Evolutionary conservation across 1,140 invertebrate species (phyloP).

Genomic region (Phortica variegata): DNA sequence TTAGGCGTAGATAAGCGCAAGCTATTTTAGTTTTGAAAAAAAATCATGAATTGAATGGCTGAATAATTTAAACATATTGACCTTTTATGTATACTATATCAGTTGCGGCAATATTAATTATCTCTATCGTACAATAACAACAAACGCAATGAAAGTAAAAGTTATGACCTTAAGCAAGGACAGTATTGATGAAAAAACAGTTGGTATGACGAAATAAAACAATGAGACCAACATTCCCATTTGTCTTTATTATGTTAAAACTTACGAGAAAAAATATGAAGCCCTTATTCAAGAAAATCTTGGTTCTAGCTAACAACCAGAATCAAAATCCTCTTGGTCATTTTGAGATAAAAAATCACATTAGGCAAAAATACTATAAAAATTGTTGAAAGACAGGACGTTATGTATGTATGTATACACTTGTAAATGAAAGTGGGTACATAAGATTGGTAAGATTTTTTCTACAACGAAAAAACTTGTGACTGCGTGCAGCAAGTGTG

Average conservation of each 20-base stretch:
- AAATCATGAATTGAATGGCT: slow-evolving; percentile 11
- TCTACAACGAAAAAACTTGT: too few relatives aligned
- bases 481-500: too few relatives aligned
- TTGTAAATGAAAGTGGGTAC: too few relatives aligned
- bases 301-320: neutral
- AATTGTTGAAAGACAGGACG: too few relatives aligned
- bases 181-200: slow-evolving; percentile 10
- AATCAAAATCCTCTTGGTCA: slow-evolving; percentile 5
- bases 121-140: slow-evolving; percentile 1
- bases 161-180: slow-evolving; percentile 47
- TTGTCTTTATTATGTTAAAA: neutral
- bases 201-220: neutral
- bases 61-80: slow-evolving; percentile 28
- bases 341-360: neutral
- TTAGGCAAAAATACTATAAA: too few relatives aligned
- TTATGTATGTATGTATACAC: too few relatives aligned
- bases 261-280: neutral
- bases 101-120: too few relatives aligned
- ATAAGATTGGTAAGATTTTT: too few relatives aligned
- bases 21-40: slow-evolving; percentile 59
- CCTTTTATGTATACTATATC: too few relatives aligned
- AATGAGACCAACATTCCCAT: neutral
- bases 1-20: slow-evolving; percentile 72
- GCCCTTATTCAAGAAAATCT: neutral
- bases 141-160: slow-evolving; percentile 20